Base-by-base conservation (phyloP, 2,888 invertebrate species). In the Chaetogeoica ovagalla region DNA sequence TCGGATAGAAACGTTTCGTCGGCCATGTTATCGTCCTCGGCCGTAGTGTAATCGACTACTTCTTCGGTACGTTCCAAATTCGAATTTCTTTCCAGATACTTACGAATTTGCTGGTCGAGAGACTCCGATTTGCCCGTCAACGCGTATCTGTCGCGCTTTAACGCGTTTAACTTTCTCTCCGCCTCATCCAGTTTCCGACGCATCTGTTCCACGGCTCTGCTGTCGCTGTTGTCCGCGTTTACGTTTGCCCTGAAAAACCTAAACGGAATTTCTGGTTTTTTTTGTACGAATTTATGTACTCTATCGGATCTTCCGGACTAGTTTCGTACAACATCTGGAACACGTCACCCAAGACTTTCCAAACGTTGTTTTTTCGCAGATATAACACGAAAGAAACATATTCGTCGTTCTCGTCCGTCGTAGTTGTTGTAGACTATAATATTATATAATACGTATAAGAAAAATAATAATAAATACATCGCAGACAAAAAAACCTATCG, bases 241-340 rank as follows among this genome's bases (percentile, higher is more conserved):
- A 63, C 21, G 23, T 63, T 62, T 13, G 17, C 23, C 19, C 62
- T 13, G 13, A 73, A 43, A 63, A 19, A 52, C n/a, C 63, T n/a
- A 59, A 71, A 43, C 2, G 13, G 30, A 55, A 19, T 19, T 19
- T 3, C 19, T 19, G 55, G 1, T 9, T 19, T 19, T 7, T 15
- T 15, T 11, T 48, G 3, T n/a, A 13, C 21, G 23, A 43, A 43
- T 13, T n/a, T 21, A 21, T 59, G 39, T 72, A 72, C 72, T 72
- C 73, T 1, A 63, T 63, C 30, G 73, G 73, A n/a, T 63, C 30
- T 7, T 48, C 52, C 19, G 73, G 73, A 55, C 48, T 60, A 52
- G 13, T 63, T 63, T 73, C 30, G 52, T 73, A 19, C n/a, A 73
- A 63, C 63, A 37, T 63, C 30, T 5, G 1, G 39, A 73, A 52